Evolutionary conservation across 2,797 vertebrate genomes (phyloP).

Genomic region (Lutjanus argentimaculatus): DNA sequence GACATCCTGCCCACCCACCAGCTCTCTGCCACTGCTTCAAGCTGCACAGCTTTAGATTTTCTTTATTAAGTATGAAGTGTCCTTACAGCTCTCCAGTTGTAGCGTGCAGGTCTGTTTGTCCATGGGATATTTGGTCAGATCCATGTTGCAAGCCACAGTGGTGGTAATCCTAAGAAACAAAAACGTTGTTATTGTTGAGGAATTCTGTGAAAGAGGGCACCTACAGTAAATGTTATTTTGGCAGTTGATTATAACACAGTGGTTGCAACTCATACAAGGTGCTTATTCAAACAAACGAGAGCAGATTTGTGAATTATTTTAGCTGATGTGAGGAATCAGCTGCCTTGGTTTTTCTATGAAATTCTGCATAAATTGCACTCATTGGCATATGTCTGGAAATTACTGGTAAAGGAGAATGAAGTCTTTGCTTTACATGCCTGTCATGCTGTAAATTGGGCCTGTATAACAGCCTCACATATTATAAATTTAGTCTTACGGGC

Average conservation of each 20-base stretch:
- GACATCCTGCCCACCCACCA: conserved; percentile 52
- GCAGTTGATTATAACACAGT: not conserved
- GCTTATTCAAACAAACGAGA: not conserved
- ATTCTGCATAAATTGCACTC: not conserved
- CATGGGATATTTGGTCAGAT: conserved; percentile 95
- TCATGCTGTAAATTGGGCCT: not conserved
- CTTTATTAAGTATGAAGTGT: conserved; percentile 34
- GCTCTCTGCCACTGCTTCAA: conserved; percentile 38
- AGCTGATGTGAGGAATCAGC: not conserved
- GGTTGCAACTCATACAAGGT: not conserved
- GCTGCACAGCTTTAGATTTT: conserved; percentile 31
- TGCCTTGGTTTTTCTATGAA: not conserved
- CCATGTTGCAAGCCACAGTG: conserved; percentile 95
- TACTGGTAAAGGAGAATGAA: not conserved
- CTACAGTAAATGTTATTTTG: not conserved
- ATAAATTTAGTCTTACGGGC: not conserved
- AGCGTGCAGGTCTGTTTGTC: conserved; percentile 94
- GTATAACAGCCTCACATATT: not conserved
- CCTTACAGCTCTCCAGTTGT: conserved; percentile 95
- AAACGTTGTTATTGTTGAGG: not conserved
- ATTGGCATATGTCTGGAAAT: not conserved
- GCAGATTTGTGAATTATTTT: not conserved
- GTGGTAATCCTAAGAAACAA: conserved; percentile 88
- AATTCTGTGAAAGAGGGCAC: not conserved
- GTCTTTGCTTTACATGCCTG: not conserved